These are phyloP conservation scores for Acanthornis magna DNA, from an alignment of 2,797 vertebrate genomes.

Conservation along the genomic window DNA sequence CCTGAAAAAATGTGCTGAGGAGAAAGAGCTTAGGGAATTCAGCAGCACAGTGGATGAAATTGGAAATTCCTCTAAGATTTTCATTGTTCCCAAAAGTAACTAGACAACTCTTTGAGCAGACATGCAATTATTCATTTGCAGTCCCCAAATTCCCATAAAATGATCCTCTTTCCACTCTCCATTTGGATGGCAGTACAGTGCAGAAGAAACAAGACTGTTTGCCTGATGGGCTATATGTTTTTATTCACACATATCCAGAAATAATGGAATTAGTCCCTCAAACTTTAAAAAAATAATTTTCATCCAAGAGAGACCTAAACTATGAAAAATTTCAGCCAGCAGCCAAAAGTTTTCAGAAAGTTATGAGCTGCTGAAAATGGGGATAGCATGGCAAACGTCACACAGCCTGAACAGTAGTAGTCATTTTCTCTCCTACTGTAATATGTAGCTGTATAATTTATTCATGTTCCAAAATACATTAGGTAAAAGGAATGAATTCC, in stretches of 20 bases:
- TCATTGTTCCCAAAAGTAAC: background rate
- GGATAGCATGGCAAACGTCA: conserved; percentile 33
- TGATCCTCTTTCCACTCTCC: background rate
- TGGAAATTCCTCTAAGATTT: background rate
- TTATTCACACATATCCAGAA: background rate
- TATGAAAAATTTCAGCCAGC: background rate
- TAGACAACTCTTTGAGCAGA: background rate
- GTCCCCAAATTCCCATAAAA: background rate
- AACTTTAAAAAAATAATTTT: conserved; percentile 11
- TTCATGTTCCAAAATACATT: conserved; percentile 30
- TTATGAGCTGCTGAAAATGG: conserved; percentile 8
- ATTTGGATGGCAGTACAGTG: background rate
- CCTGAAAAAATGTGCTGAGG: background rate
- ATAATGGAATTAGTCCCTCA: background rate
- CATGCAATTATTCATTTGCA: background rate
- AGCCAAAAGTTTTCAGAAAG: conserved; percentile 35
- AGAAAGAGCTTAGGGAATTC: background rate
- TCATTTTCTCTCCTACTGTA: conserved; percentile 35
- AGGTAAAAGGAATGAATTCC: background rate
- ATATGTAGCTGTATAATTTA: conserved; percentile 33
- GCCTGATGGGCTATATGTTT: background rate
- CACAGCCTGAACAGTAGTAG: background rate
- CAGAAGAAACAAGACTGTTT: background rate
- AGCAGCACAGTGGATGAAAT: background rate
- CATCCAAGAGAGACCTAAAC: background rate